Base-by-base conservation (phyloP, 2,113 vertebrate species). In the Seriola dumerili region DNA sequence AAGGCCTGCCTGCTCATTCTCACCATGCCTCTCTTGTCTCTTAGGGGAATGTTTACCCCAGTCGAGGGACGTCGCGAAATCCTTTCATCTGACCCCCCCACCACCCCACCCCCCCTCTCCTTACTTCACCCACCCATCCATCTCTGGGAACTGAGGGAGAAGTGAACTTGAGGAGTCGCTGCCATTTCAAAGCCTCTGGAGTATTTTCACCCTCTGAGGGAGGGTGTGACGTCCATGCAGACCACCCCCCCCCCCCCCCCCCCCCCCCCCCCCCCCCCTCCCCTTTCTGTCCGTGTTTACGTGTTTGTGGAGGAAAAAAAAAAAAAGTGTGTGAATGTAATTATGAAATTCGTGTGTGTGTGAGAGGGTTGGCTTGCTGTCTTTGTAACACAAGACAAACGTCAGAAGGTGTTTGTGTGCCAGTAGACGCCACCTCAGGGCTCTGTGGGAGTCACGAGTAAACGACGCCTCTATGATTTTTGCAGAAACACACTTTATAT, bases 1-100 rank as follows among this genome's bases (percentile, higher is more conserved):
- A 76, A 66, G 42, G 66, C 52, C 40, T 11, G 29, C 25, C 29
- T 46, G 38, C 70, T 40, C 21, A 29, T 84, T 83, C 80, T 88
- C 91, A 85, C 68, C 55, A 48, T 46, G 70, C 44, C 72, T 76
- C 65, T 83, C 59, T 87, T 78, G 58, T 88, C 81, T 91, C 88
- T 82, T 91, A 96, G 95, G 95, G 95, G 78, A 95, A 93, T 80
- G 93, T 96, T 88, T 96, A 96, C 92, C 92, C 95, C 58, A 94
- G 94, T 84, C 92, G 93, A 91, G 95, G 93, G 83, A 92, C 93
- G 21, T 96, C 95, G 29, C 89, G 91, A 81, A 96, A 96, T 72
- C 95, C 95, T 89, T 96, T 96, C 93, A 96, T 96, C 94, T 96
- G 94, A 96, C 34, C 9, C 67, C 66, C 38, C 29, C 23, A 23